phyloP scores from a whole-genome alignment of 35 echinoderm and acorn worm genomes.

The Ophioderma brevispina region DNA sequence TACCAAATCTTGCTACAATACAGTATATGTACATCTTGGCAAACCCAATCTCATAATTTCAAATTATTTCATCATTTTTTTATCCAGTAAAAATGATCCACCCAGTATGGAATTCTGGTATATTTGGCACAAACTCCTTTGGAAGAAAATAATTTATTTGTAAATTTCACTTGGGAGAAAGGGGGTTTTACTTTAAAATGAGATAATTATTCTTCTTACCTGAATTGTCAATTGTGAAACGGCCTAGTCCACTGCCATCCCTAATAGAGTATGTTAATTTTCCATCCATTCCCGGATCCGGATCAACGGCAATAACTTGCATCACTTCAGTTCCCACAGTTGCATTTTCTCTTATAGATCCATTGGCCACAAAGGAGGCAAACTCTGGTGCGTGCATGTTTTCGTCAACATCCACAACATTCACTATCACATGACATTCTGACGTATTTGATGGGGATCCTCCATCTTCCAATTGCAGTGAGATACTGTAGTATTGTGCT shows the following conservation, averaged over 20 bases:
- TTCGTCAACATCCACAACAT: conserved; percentile 97
- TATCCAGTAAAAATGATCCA: no score
- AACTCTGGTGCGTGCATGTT: conserved; percentile 84
- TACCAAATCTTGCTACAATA: no score
- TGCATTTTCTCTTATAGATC: conserved; percentile 80
- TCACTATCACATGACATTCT: conserved; percentile 79
- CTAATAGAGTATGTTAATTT: conserved; percentile 85
- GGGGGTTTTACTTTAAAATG: no score
- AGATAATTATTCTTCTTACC: conserved; percentile 61
- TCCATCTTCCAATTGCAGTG: conserved; percentile 64
- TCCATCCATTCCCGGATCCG: conserved; percentile 88
- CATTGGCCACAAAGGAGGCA: conserved; percentile 66
- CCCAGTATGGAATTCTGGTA: no score
- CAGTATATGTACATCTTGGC: no score
- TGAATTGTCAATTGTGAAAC: conserved; percentile 86
- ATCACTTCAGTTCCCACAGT: conserved; percentile 79
- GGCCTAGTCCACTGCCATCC: conserved; percentile 92
- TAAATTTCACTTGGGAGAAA: no score
- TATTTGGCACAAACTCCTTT: no score
- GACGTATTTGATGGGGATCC: conserved; percentile 73
- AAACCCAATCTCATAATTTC: no score
- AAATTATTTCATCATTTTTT: no score
- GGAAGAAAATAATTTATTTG: no score
- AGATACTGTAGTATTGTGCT: conserved; percentile 72
- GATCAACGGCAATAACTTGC: conserved; percentile 66